Base-by-base conservation (phyloP, 2,797 vertebrate genomes). In the Helarctos malayanus region DNA sequence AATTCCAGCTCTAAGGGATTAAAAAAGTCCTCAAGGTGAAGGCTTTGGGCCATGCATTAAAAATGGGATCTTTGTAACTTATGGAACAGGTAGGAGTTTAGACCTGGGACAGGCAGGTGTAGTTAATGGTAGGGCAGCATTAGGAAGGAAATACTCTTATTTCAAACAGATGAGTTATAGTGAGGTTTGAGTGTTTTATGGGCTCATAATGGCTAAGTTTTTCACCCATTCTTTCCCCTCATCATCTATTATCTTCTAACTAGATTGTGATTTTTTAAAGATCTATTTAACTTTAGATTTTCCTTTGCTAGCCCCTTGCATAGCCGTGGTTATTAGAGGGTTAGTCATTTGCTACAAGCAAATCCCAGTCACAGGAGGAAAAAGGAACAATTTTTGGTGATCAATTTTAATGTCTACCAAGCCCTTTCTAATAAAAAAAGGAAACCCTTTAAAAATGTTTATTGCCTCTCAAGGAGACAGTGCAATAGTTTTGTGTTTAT, bases 371-470 rank as follows among this genome's bases (percentile, higher is more conserved):
- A 65, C 12, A 57, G 23, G 13, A 93, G 54, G 16, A 89, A 82
- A 92, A 91, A 27, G 23, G 54, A 80, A 25, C 11, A 29, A 63
- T 56, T 86, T 84, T 11, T n/a, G 32, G 21, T 92, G 41, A 88
- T 79, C 8, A 71, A 92, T 89, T 87, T 65, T 81, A 92, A 85
- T 90, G 35, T 78, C 89, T 90, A 95, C 19, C 54, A 95, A 91
- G 45, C 27, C 13, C n/a, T 83, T 94, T 89, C 59, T 87, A 87
- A 93, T 87, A 78, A 93, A 93, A 89, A 97, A 23, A 81, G 57
- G 83, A 87, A 14, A 7, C 18, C 25, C 87, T 21, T 49, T 90
- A 75, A 91, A 89, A 86, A 82, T 82, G 54, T 95, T 97, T 78
- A 87, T 81, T 91, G 52, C 56, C 5, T 95, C 29, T 71, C 89